Conservation (phyloP, 2,797 vertebrate species). For the Telmatherina bonti region DNA sequence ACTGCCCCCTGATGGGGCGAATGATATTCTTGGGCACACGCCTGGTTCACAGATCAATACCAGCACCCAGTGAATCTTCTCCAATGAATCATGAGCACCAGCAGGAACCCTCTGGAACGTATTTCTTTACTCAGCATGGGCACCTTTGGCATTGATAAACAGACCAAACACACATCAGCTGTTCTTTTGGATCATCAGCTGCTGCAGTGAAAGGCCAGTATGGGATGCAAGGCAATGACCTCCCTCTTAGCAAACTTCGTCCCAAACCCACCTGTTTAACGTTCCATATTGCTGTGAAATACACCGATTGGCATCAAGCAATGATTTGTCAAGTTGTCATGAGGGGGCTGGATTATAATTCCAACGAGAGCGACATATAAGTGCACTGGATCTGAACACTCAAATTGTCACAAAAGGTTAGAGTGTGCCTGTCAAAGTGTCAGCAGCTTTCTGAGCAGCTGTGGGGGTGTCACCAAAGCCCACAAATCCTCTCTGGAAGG, state of each 20-base stretch:
- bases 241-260: conserved; percentile 35
- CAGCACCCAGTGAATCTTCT: conserved; percentile 66
- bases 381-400: conserved; percentile 43
- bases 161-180: conserved; percentile 32
- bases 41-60: conserved; percentile 73
- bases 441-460: conserved; percentile 42
- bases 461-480: conserved; percentile 26
- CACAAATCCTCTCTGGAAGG: conserved; percentile 23
- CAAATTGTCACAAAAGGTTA: conserved; percentile 46
- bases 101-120: conserved; percentile 49
- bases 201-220: conserved; percentile 23
- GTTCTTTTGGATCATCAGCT: conserved; percentile 45
- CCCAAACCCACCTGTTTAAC: conserved; percentile 42
- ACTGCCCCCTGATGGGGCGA: conserved; percentile 64
- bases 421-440: conserved; percentile 58
- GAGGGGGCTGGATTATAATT: conserved; percentile 62
- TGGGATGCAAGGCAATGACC: conserved; percentile 20
- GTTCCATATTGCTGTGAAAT: conserved; percentile 56
- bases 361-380: conserved; percentile 41
- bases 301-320: conserved; percentile 60
- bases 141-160: conserved; percentile 56
- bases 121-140: conserved; percentile 55
- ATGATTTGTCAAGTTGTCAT: conserved; percentile 68
- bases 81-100: conserved; percentile 61
- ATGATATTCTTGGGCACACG: conserved; percentile 75